Evolutionary conservation across 2,888 invertebrate species (phyloP).

Genomic region (Leptodirus hochenwartii): DNA sequence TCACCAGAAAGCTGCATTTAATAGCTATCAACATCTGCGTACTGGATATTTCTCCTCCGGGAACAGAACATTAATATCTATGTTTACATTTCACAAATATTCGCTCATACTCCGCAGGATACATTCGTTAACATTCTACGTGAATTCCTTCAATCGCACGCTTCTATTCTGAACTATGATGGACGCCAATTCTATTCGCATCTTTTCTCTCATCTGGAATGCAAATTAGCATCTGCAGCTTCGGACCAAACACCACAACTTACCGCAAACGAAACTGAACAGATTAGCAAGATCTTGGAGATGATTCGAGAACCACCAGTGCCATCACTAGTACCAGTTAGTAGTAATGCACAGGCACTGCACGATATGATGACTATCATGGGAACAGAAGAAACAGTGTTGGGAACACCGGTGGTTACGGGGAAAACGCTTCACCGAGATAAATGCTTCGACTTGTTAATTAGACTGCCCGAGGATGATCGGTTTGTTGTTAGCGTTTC

Average conservation of each 20-base stretch:
- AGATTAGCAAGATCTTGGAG: no score
- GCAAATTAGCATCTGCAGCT: constrained; percentile 20
- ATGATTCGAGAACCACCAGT: constrained; percentile 31
- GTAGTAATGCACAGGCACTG: constrained; percentile 20
- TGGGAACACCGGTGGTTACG: constrained; percentile 9
- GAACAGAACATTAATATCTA: no score
- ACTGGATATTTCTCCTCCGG: no score
- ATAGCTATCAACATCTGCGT: no score
- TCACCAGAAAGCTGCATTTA: no score
- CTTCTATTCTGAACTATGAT: constrained; percentile 59
- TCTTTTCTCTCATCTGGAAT: constrained; percentile 32
- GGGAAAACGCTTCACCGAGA: constrained; percentile 15
- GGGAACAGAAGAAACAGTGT: constrained; percentile 8
- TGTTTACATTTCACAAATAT: no score
- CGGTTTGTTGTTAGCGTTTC: constrained; percentile 59
- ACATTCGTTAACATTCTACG: constrained; percentile 19
- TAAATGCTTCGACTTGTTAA: constrained; percentile 39
- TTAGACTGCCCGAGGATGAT: constrained; percentile 43
- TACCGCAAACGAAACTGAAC: constrained; percentile 21
- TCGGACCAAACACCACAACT: constrained; percentile 23
- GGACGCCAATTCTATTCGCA: constrained; percentile 69
- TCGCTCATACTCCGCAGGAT: constrained; percentile 5
- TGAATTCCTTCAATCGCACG: constrained; percentile 51
- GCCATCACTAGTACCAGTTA: constrained; percentile 39
- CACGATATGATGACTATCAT: constrained; percentile 11